Evolutionary conservation across 1,140 invertebrate genomes (phyloP).

Genomic region (Conus ventricosus): DNA sequence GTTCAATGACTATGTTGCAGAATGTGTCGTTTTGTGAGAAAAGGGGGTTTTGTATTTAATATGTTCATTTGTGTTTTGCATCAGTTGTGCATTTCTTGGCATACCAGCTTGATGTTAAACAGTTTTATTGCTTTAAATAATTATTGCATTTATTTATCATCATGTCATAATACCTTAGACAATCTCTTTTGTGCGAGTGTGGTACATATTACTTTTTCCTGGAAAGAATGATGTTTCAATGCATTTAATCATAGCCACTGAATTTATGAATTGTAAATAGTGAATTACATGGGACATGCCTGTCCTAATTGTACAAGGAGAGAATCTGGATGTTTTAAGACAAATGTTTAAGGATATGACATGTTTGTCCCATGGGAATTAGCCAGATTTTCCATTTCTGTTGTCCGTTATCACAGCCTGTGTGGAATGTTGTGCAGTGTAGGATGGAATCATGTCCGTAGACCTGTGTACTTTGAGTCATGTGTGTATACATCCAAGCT

Average conservation of each 20-base stretch:
- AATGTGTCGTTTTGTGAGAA: too few relatives aligned
- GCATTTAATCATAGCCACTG: background rate
- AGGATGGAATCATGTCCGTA: background rate
- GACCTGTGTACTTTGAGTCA: too few relatives aligned
- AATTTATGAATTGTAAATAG: background rate
- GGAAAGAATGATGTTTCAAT: background rate
- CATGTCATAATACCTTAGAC: conserved; percentile 4
- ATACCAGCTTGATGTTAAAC: background rate
- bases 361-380: too few relatives aligned
- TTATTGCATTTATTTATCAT: background rate
- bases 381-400: too few relatives aligned
- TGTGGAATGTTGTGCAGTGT: background rate
- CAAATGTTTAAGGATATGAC: too few relatives aligned
- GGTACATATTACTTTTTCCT: background rate
- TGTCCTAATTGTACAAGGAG: background rate
- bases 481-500: too few relatives aligned
- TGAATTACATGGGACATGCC: background rate
- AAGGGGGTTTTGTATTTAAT: too few relatives aligned
- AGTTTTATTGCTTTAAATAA: background rate
- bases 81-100: background rate
- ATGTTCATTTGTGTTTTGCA: too few relatives aligned
- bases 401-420: too few relatives aligned
- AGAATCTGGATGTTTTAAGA: background rate
- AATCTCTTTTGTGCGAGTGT: background rate
- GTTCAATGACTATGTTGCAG: too few relatives aligned